A percentile compares a stretch with the other conserved stretches of the same genome.
phyloP scores from a whole-genome alignment of 2,113 vertebrate species.

The Calonectris borealis region DNA sequence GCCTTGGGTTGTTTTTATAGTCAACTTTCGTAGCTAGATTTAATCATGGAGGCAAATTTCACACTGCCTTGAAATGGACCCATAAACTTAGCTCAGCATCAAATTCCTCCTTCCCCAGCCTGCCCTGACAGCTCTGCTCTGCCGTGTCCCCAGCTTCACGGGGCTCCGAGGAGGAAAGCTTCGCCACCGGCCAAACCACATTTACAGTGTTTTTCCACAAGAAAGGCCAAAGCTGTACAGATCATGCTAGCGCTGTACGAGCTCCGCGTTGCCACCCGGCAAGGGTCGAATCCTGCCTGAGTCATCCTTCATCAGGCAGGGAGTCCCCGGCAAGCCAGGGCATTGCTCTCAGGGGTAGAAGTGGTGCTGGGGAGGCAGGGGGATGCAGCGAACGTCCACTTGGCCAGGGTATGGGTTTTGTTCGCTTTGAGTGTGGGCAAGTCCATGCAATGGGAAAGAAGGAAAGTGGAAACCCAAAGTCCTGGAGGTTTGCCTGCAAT shows the following conservation, averaged over 20 bases:
- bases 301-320: neutral
- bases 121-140: neutral
- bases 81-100: neutral
- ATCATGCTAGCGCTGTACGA: neutral
- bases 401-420: neutral
- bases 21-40: neutral
- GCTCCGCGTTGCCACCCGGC: fast-evolving
- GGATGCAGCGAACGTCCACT: neutral
- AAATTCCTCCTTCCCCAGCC: neutral
- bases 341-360: neutral
- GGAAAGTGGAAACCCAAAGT: neutral
- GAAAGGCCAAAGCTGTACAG: neutral
- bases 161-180: neutral
- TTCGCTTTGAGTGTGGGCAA: fast-evolving
- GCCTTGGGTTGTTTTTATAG: neutral
- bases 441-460: neutral
- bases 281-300: neutral
- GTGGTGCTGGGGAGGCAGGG: neutral
- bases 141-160: neutral
- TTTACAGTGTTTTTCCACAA: neutral
- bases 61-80: neutral
- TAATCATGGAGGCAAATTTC: neutral
- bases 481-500: neutral
- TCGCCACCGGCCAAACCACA: neutral
- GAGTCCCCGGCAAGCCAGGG: neutral